These are phyloP conservation scores for Thecophora atra DNA, from an alignment of 2,888 invertebrate genomes.

Conservation along the genomic window DNA sequence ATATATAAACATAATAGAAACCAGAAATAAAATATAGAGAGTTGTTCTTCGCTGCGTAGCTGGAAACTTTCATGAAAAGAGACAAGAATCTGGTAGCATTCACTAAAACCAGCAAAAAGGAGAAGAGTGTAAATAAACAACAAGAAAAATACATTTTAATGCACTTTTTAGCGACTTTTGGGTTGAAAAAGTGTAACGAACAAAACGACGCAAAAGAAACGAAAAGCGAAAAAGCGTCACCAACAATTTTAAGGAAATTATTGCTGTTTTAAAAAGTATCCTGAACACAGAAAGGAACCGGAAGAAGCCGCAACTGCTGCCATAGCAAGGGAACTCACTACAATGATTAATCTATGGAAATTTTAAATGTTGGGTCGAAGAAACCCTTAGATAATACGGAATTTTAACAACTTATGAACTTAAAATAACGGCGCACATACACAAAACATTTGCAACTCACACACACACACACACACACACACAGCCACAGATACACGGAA, in stretches of 20 bases:
- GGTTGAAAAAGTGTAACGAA: constrained; percentile 38
- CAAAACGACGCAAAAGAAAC: neutral
- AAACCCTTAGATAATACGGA: constrained; percentile 5
- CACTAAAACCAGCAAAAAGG: neutral
- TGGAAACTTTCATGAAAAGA: neutral
- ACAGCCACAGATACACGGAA: neutral
- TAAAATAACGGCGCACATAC: constrained; percentile 7
- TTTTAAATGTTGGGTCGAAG: constrained; percentile 18
- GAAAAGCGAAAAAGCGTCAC: too few relatives aligned
- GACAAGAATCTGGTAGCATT: constrained; percentile 1
- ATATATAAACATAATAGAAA: neutral
- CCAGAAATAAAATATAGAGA: neutral
- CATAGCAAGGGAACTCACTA: too few relatives aligned
- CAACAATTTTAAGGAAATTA: too few relatives aligned
- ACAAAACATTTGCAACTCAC: neutral
- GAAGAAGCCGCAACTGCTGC: too few relatives aligned
- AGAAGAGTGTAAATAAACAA: neutral
- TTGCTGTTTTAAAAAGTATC: too few relatives aligned
- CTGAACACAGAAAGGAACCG: too few relatives aligned
- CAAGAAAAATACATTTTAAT: too few relatives aligned
- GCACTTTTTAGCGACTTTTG: too few relatives aligned
- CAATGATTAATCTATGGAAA: constrained; percentile 13
- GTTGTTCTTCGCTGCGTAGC: neutral
- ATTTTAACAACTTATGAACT: constrained; percentile 13
- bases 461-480: neutral